Conservation (phyloP, 1,140 invertebrate species). For the Alviniconcha marisindica region DNA sequence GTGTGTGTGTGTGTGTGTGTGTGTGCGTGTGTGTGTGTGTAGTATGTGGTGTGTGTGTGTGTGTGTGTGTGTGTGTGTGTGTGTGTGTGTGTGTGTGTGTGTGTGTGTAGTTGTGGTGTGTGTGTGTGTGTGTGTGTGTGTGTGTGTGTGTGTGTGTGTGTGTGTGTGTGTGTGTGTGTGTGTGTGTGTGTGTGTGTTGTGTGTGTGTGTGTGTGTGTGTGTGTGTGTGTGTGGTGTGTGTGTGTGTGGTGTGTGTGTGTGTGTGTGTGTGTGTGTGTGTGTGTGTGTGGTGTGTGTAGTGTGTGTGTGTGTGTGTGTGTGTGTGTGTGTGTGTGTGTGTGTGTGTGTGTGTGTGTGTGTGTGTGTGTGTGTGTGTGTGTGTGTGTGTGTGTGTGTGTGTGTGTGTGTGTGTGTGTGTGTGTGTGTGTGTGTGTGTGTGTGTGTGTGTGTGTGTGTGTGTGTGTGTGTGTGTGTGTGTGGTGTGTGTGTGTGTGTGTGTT, state of each 20-base stretch:
- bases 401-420: not conserved
- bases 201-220: not conserved
- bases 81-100: slow-evolving; percentile 8
- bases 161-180: slow-evolving; percentile 10
- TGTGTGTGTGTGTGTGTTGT: not conserved
- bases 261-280: slow-evolving; percentile 4
- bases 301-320: not conserved
- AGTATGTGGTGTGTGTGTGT: not conserved
- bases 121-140: slow-evolving; percentile 7
- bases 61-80: not conserved
- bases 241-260: slow-evolving; percentile 10
- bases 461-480: slow-evolving; percentile 6
- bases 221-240: not conserved
- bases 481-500: too few relatives aligned
- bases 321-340: not conserved
- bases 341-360: too few relatives aligned
- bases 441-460: slow-evolving; percentile 14
- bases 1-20: slow-evolving; percentile 10
- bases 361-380: not conserved
- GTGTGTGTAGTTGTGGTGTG: not conserved
- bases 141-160: slow-evolving; percentile 22
- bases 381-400: not conserved
- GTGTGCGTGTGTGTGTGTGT: not conserved
- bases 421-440: slow-evolving; percentile 14
- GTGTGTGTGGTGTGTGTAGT: not conserved